phyloP scores from a whole-genome alignment of 2,888 invertebrate genomes.

The Lepidonotus clava region DNA sequence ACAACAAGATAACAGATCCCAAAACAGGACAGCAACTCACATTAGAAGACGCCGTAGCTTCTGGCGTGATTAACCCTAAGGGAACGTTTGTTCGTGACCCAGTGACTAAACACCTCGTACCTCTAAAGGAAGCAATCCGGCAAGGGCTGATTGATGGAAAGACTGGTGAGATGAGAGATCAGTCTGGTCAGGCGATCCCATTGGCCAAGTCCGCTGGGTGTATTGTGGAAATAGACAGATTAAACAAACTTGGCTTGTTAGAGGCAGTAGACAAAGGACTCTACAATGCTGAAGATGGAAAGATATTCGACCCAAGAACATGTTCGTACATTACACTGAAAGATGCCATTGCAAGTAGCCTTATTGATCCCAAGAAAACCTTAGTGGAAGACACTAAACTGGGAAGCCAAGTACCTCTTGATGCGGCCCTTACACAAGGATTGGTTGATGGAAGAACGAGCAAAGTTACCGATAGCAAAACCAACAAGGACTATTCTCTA shows the following conservation, averaged over 20 bases:
- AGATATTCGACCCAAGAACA: slow-evolving; percentile 47
- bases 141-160: slow-evolving; percentile 46
- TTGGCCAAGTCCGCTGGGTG: slow-evolving; percentile 88
- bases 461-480: slow-evolving; percentile 86
- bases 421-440: slow-evolving; percentile 75
- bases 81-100: slow-evolving; percentile 56
- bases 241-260: slow-evolving; percentile 64
- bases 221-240: slow-evolving; percentile 54
- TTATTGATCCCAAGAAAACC: slow-evolving; percentile 84
- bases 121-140: slow-evolving; percentile 82
- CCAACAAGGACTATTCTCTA: slow-evolving; percentile 68
- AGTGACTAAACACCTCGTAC: slow-evolving; percentile 51
- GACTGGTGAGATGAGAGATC: slow-evolving; percentile 38
- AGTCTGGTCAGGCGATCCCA: slow-evolving; percentile 82
- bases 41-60: slow-evolving; percentile 70
- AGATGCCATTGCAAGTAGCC: slow-evolving; percentile 93
- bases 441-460: slow-evolving; percentile 81
- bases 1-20: slow-evolving; percentile 90
- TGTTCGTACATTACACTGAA: background rate
- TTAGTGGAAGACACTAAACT: background rate
- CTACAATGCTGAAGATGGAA: background rate
- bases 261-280: slow-evolving; percentile 19
- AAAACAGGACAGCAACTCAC: slow-evolving; percentile 82
- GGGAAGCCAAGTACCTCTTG: background rate
- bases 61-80: slow-evolving; percentile 68